Conservation (phyloP, 1,140 invertebrate species). For the Calycopis cecrops region DNA sequence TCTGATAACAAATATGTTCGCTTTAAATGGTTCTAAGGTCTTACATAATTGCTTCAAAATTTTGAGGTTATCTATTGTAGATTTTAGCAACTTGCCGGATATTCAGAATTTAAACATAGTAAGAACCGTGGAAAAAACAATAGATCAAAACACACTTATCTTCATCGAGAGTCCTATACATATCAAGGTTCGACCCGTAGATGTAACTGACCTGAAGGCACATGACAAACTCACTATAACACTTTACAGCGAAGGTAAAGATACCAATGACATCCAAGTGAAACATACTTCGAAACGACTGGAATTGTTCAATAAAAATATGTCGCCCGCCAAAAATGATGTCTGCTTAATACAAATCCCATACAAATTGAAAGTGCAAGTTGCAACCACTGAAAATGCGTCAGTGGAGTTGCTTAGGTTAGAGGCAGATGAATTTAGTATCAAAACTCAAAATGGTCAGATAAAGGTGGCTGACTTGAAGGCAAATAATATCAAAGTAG, state of each 20-base stretch:
- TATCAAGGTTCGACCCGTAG: conserved; percentile 65
- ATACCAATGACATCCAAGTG: conserved; percentile 63
- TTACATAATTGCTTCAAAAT: conserved; percentile 67
- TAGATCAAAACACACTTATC: conserved; percentile 67
- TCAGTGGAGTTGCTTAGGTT: conserved; percentile 57
- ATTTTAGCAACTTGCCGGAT: conserved; percentile 60
- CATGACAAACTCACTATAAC: conserved; percentile 68
- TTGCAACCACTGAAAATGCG: conserved; percentile 61
- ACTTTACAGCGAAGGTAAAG: conserved; percentile 61
- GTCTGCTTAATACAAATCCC: conserved; percentile 69
- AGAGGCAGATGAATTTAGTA: conserved; percentile 62
- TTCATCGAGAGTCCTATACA: conserved; percentile 72
- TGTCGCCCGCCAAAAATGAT: conserved; percentile 52
- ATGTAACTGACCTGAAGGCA: conserved; percentile 58
- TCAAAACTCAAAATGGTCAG: conserved; percentile 62
- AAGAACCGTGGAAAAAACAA: conserved; percentile 68
- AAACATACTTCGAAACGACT: conserved; percentile 68
- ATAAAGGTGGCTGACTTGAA: conserved; percentile 58
- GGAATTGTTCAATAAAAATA: conserved; percentile 66
- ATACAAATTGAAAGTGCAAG: conserved; percentile 65
- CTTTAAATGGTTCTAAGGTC: conserved; percentile 41
- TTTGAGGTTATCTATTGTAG: conserved; percentile 69
- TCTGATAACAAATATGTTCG: conserved; percentile 43
- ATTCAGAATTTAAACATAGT: conserved; percentile 65
- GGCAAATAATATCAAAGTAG: conserved; percentile 61